Base-by-base conservation (phyloP, 2,888 invertebrate genomes). In the Spisula subtruncata region DNA sequence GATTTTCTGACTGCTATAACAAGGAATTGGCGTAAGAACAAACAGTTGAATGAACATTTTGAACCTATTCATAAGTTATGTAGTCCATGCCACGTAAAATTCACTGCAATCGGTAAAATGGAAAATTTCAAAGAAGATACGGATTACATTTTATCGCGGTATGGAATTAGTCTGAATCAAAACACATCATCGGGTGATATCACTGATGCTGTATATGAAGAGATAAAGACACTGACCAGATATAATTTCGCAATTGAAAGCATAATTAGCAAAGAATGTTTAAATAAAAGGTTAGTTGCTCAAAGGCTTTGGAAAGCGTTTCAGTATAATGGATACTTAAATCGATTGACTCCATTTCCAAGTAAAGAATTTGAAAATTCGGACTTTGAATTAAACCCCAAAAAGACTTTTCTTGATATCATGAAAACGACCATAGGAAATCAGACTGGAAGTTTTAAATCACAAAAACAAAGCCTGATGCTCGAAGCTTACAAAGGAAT, bases 251-350 rank as follows among this genome's bases (percentile, higher is more conserved):
- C 85, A 14, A 35, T 92, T 25, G 90, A 90, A 81, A 51, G 32
- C 1, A 10, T 29, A 35, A 86, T 83, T 18, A 6, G n/a, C 60
- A 20, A 46, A 20, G 80, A 66, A 10, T 93, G 93, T 75, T 89
- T 89, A 46, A 81, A 89, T 12, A 82, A 60, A 71, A n/a, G 81
- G 14, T 85, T 89, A 12, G 81, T 93, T 8, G 90, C 90, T 4
- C 25, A 83, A 20, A 82, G 91, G 16, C 79, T 93, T 25, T 92
- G 92, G 92, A 75, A 79, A 32, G 87, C 89, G 0, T 93, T 93
- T n/a, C 92, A 93, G 79, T 83, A 87, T 18, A 93, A 92, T 81
- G 93, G 93, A 1, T 93, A 93, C 66, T 88, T 93, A 29, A 85
- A 91, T 29, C 60, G 41, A n/a, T 41, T 51, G 8, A 35, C 54